Base-by-base conservation (phyloP, 2,797 vertebrate species). In the Toxotes lorentzi region DNA sequence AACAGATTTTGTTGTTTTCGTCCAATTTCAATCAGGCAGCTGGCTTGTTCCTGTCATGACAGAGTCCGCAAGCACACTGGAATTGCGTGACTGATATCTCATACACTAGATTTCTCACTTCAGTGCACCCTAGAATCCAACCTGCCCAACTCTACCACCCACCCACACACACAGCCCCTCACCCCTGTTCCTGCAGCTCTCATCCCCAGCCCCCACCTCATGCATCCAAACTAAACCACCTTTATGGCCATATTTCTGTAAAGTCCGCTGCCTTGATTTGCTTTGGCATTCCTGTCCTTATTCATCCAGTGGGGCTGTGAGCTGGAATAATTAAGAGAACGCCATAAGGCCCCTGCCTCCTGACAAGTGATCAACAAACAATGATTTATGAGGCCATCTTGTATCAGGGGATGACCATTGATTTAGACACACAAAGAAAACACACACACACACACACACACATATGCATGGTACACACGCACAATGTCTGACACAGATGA, bases 341-440 rank as follows among this genome's bases (percentile, higher is more conserved):
- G 74, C 90, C 91, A 92, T 89, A 88, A 93, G 92, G 86, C 90
- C 85, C 83, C 78, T 83, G 85, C 87, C 89, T 91, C 84, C 85
- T 92, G 93, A 94, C 91, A 93, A 92, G 84, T 78, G 70, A 93
- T 90, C 91, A 93, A 92, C 92, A 97, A 96, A 96, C 94, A 94
- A 94, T 97, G 96, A 97, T 96, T 96, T 96, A 97, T 95, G 94
- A 95, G 88, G 78, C 91, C 90, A 91, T 95, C 93, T 81, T 79
- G 87, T 92, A 95, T 93, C 94, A 95, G 90, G 92, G 94, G 95
- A 96, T 96, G 95, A 91, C 83, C 95, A 97, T 96, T 95, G 97
- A 97, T 97, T 96, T 92, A 90, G 91, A 76, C 87, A 88, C 91
- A 88, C 86, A 90, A 69, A 82, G 72, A 84, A 83, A 79, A 86